A percentile compares a stretch with the other conserved stretches of the same genome.
phyloP scores from a whole-genome alignment of 2,113 vertebrate species.

The Chauna torquata region DNA sequence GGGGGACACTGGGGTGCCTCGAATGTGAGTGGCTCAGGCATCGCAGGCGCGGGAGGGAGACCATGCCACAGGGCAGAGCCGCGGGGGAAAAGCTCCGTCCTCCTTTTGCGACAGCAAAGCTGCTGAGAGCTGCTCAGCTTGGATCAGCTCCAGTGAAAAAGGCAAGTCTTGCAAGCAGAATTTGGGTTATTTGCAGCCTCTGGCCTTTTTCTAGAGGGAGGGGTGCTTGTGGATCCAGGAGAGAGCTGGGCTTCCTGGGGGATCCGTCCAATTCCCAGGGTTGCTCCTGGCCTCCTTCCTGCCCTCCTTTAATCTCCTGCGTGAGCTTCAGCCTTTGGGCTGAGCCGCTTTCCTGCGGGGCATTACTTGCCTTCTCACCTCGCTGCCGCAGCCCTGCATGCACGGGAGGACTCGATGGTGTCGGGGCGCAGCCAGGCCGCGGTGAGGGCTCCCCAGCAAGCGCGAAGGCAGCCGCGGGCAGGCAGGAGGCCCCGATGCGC shows the following conservation, averaged over 20 bases:
- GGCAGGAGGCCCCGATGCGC: neutral
- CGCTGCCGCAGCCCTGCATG: neutral
- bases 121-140: neutral
- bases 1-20: accelerated
- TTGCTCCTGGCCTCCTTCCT: neutral
- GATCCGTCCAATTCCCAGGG: neutral
- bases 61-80: neutral
- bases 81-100: neutral
- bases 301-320: neutral
- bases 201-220: neutral
- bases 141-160: neutral
- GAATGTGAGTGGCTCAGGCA: too few relatives aligned
- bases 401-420: neutral
- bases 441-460: neutral
- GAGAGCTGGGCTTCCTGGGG: neutral
- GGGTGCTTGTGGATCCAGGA: neutral
- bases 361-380: neutral
- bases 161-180: neutral
- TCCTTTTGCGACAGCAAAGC: neutral
- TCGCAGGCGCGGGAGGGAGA: neutral
- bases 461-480: accelerated
- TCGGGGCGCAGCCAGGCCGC: neutral
- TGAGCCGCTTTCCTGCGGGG: neutral
- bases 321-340: neutral
- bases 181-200: neutral